Evolutionary conservation across 2,888 invertebrate species (phyloP).

Genomic region (Disparrhopalites patrizii): DNA sequence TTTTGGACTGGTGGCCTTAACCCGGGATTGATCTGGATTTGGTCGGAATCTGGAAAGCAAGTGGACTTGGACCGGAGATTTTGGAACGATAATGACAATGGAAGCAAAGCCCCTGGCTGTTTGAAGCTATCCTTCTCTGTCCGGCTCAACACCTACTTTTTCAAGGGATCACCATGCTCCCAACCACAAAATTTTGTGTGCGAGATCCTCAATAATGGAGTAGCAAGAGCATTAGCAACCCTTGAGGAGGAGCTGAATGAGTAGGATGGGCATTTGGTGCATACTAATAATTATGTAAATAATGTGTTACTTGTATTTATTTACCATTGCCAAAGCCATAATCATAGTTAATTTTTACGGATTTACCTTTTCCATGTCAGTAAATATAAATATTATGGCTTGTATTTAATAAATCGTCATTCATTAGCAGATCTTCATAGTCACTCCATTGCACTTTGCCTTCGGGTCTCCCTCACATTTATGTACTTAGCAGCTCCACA

Average conservation of each 20-base stretch:
- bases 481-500: no score
- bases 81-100: slow-evolving; percentile 48
- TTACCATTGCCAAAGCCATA: no score
- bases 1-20: slow-evolving; percentile 48
- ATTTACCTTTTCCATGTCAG: no score
- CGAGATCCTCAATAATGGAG: slow-evolving; percentile 45
- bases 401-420: no score
- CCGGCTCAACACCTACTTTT: slow-evolving; percentile 40
- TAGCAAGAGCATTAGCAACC: slow-evolving; percentile 39
- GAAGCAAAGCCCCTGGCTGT: slow-evolving; percentile 43
- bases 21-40: slow-evolving; percentile 47
- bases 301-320: no score
- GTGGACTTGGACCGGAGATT: slow-evolving; percentile 44
- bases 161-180: slow-evolving; percentile 42
- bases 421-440: no score
- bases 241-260: slow-evolving; percentile 37
- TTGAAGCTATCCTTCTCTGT: slow-evolving; percentile 43
- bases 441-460: no score
- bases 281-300: no score
- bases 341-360: no score
- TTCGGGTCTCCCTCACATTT: no score
- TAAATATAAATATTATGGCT: no score
- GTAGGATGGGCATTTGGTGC: slow-evolving; percentile 1
- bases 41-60: slow-evolving; percentile 47
- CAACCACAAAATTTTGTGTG: slow-evolving; percentile 45